Percentiles rank a stretch among this genome's conserved stretches.
These are phyloP conservation scores for Bombus difficillimus DNA, from an alignment of 1,140 invertebrate genomes.

Conservation along the genomic window DNA sequence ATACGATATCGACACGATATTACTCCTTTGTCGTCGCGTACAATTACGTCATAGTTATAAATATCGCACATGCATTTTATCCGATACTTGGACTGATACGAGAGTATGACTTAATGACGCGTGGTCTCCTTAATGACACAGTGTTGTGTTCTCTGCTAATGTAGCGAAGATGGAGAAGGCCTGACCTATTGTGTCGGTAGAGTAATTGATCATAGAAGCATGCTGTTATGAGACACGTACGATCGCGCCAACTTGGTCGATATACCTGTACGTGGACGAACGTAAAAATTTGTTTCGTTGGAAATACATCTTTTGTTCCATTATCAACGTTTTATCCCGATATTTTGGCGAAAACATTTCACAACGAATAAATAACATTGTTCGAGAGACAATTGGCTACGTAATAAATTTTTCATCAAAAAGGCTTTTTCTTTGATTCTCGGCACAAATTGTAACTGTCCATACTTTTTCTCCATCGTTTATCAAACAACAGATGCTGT, in stretches of 20 bases:
- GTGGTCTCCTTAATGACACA: constrained; percentile 45
- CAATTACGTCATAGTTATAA: constrained; percentile 43
- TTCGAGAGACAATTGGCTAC: neutral
- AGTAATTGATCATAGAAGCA: constrained; percentile 48
- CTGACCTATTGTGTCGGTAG: neutral
- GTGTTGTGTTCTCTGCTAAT: constrained; percentile 44
- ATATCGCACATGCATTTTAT: constrained; percentile 34
- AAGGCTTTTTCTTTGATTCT: neutral
- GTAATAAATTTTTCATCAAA: neutral
- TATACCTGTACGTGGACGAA: neutral
- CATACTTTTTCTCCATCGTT: neutral
- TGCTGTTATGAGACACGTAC: constrained; percentile 38
- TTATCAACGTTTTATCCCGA: neutral
- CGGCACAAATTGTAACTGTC: neutral
- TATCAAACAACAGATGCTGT: neutral
- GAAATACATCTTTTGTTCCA: neutral
- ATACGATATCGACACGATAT: too few species aligned
- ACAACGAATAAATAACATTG: neutral
- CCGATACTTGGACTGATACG: constrained; percentile 21
- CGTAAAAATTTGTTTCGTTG: neutral
- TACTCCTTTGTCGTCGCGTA: neutral
- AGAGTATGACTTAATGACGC: constrained; percentile 42
- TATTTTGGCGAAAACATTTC: neutral
- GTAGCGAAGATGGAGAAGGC: constrained; percentile 41
- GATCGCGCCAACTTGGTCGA: constrained; percentile 19